These are phyloP conservation scores for Apis mellifera DNA, from an alignment of 1,140 invertebrate genomes.

Conservation along the genomic window DNA sequence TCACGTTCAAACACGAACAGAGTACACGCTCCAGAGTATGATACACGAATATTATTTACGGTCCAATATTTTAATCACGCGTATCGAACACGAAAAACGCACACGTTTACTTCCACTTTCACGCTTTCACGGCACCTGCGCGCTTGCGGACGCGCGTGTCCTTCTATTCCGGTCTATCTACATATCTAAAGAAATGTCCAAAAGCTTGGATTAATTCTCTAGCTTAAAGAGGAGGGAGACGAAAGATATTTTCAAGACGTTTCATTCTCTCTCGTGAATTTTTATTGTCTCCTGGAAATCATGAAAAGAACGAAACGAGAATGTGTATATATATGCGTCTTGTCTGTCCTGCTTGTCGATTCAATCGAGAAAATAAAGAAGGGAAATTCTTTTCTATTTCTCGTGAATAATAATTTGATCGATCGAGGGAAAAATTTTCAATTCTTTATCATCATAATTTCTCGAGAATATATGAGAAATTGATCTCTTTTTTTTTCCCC, in stretches of 20 bases:
- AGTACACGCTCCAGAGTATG: slow-evolving; percentile 19
- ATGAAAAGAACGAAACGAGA: not conserved
- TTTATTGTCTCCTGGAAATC: not conserved
- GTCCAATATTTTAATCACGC: slow-evolving; percentile 14
- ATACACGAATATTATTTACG: slow-evolving; percentile 30
- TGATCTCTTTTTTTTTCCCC: too few relatives aligned
- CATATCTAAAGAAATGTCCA: slow-evolving; percentile 35
- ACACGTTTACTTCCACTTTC: slow-evolving; percentile 2
- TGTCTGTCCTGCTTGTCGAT: too few relatives aligned
- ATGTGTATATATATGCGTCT: too few relatives aligned
- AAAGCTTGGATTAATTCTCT: slow-evolving; percentile 26
- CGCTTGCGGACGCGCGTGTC: not conserved
- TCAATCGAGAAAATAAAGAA: too few relatives aligned
- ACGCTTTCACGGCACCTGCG: slow-evolving; percentile 3
- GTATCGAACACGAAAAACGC: slow-evolving; percentile 9
- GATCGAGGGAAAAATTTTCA: too few relatives aligned
- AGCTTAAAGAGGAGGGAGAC: too few relatives aligned
- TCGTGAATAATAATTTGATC: too few relatives aligned
- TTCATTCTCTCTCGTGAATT: too few relatives aligned
- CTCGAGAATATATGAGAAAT: too few relatives aligned
- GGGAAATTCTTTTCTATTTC: too few relatives aligned
- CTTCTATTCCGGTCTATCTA: not conserved
- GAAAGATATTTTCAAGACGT: too few relatives aligned
- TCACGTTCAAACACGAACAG: slow-evolving; percentile 52
- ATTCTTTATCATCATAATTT: too few relatives aligned